Evolutionary conservation across 2,888 invertebrate genomes (phyloP).

Genomic region (Tanaodytes sp.): DNA sequence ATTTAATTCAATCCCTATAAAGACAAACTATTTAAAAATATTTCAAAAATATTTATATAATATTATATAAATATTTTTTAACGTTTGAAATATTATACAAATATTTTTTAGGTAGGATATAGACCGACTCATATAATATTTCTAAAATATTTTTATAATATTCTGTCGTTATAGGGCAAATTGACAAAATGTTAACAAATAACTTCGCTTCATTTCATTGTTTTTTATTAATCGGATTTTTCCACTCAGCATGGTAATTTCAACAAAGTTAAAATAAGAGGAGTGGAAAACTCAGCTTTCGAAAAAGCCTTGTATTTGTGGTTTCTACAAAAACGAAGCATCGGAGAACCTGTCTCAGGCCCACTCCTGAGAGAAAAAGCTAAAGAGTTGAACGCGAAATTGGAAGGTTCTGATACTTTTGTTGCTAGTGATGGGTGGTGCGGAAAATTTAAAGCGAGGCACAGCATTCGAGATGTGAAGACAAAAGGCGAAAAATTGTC

Average conservation of each 20-base stretch:
- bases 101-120: no score
- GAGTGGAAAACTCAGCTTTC: constrained; percentile 5
- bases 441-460: constrained; percentile 7
- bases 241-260: constrained; percentile 9
- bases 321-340: constrained; percentile 12
- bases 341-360: constrained; percentile 10
- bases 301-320: constrained; percentile 11
- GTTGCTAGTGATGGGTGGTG: constrained; percentile 13
- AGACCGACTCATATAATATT: no score
- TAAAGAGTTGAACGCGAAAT: neutral
- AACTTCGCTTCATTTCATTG: no score
- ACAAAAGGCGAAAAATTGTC: constrained; percentile 12
- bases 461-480: constrained; percentile 2
- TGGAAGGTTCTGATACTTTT: neutral
- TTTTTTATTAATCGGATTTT: no score
- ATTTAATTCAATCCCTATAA: no score
- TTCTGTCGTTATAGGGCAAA: no score
- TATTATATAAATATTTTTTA: no score
- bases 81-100: no score
- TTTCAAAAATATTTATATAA: no score
- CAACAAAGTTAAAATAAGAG: constrained; percentile 9
- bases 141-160: no score
- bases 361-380: constrained; percentile 16
- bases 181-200: no score
- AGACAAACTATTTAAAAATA: no score